Conservation (phyloP, 2,797 vertebrate species). For the Argyrosomus regius region DNA sequence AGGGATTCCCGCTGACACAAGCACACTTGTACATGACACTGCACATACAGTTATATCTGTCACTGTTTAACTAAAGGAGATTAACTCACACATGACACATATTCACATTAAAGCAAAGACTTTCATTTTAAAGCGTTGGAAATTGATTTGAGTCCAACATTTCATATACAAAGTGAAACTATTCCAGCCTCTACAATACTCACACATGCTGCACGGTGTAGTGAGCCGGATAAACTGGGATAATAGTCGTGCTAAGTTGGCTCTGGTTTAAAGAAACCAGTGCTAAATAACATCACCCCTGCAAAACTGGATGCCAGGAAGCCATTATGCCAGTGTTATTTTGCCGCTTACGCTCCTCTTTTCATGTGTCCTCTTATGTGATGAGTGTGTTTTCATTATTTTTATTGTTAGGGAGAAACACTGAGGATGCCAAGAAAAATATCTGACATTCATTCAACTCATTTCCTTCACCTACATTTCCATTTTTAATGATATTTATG, state of each 20-base stretch:
- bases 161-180: background rate
- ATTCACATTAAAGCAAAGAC: background rate
- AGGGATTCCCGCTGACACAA: conserved; percentile 65
- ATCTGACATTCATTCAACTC: conserved; percentile 1
- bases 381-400: conserved; percentile 10
- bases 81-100: too few relatives aligned
- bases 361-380: conserved; percentile 1
- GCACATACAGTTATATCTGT: background rate
- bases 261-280: background rate
- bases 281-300: background rate
- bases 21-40: background rate
- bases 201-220: background rate
- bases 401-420: conserved; percentile 11
- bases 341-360: background rate
- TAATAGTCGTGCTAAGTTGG: too few relatives aligned
- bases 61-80: too few relatives aligned
- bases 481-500: too few relatives aligned
- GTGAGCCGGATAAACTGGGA: background rate
- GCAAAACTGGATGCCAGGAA: background rate
- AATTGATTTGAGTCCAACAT: background rate
- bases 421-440: background rate
- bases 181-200: background rate
- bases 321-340: background rate
- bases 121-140: background rate
- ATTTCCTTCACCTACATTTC: background rate